These are phyloP conservation scores for Oscheius sp. DNA, from an alignment of 1,140 invertebrate genomes.

Conservation along the genomic window DNA sequence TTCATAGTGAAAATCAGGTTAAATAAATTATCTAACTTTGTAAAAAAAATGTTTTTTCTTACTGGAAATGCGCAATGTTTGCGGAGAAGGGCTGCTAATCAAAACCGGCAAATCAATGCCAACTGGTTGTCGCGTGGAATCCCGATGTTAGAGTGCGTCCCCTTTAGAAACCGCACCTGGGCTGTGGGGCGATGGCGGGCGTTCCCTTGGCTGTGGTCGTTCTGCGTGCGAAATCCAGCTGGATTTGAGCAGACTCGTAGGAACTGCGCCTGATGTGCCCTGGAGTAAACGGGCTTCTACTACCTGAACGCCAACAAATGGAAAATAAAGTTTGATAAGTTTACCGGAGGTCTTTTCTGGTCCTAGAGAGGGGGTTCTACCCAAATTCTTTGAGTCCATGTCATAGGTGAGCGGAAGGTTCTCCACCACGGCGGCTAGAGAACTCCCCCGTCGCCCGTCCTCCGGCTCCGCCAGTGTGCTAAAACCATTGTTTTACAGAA, in stretches of 20 bases:
- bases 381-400: conserved; percentile 33
- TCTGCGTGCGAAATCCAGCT: conserved; percentile 31
- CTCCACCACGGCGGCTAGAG: conserved; percentile 36
- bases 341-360: background rate
- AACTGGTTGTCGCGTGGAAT: too few relatives aligned
- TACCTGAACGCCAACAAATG: background rate
- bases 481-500: too few relatives aligned
- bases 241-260: conserved; percentile 39
- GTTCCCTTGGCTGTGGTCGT: conserved; percentile 26
- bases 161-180: too few relatives aligned
- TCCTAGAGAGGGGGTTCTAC: conserved; percentile 23
- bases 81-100: too few relatives aligned
- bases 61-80: too few relatives aligned
- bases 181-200: conserved; percentile 12
- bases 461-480: background rate
- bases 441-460: background rate
- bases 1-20: too few relatives aligned
- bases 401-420: conserved; percentile 39
- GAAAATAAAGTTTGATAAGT: background rate
- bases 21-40: too few relatives aligned
- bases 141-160: too few relatives aligned
- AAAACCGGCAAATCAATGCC: too few relatives aligned
- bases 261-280: conserved; percentile 41
- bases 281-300: conserved; percentile 27
- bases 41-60: too few relatives aligned